Base-by-base conservation (phyloP, 2,888 invertebrate genomes). In the Druceiella hillmani region DNA sequence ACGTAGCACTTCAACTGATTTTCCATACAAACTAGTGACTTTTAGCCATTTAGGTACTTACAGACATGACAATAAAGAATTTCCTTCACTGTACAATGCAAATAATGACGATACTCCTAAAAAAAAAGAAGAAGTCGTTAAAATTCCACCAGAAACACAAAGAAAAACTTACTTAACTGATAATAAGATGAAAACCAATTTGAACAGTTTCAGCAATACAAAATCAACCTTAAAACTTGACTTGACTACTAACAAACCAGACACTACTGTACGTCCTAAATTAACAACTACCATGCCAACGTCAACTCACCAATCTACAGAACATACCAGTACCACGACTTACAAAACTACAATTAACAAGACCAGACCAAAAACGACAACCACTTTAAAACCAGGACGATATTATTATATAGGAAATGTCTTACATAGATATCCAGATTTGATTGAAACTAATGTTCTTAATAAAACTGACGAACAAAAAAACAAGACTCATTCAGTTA, bases 11-110 rank as follows among this genome's bases (percentile, higher is more conserved):
- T 41, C 44, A 3, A 69, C 68, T 41, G 63, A 64, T 47, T 64
- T 66, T 47, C 50, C 61, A 28, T 64, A 66, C 46, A 70, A 67
- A 58, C 56, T 73, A 36, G 60, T 69, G 35, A 73, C 72, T 44
- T 73, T 73, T 47, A 65, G 69, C 14, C 71, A 72, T 42, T 63
- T 72, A 46, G 71, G 72, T 5, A 70, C 61, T 38, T 70, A 69
- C 46, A 68, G 66, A 31, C 27, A 29, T 17, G 51, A 52, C 44
- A 52, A 49, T n/a, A n/a, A n/a, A n/a, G n/a, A n/a, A n/a, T n/a
- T n/a, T n/a, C n/a, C n/a, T n/a, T n/a, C n/a, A n/a, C 41, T 13
- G 17, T 15, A 30, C 12, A 10, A 20, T 15, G 3, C 17, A 32
- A 20, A 26, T 16, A 24, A 25, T 16, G n/a, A 29, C n/a, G 14